Evolutionary conservation across 2,113 vertebrate species (phyloP).

Genomic region (Artemisiospiza belli): DNA sequence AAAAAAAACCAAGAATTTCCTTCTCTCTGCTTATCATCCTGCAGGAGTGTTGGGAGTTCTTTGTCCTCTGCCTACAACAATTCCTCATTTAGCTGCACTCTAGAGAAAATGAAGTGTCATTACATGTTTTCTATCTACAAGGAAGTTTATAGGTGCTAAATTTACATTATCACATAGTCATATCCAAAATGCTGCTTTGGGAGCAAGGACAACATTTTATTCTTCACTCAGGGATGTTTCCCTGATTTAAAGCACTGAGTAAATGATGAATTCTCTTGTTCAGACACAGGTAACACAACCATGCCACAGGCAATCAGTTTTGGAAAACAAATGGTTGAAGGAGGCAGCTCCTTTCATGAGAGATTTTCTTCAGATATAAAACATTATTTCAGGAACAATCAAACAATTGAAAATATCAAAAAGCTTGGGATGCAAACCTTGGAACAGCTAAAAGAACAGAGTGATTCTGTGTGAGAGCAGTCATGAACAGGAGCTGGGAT

Average conservation of each 20-base stretch:
- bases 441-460: neutral
- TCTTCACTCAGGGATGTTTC: neutral
- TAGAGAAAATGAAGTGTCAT: neutral
- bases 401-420: neutral
- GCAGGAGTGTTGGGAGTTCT: rapidly evolving
- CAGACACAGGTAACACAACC: slow-evolving; percentile 3
- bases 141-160: neutral
- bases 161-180: neutral
- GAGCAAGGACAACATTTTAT: neutral
- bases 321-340: slow-evolving; percentile 2
- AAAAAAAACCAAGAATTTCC: neutral
- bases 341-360: neutral
- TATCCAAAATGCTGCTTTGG: neutral
- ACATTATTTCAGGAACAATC: neutral
- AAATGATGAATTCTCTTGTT: neutral
- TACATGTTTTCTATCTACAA: neutral
- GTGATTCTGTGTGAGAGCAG: neutral
- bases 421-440: neutral
- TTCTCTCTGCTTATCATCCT: neutral
- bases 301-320: neutral
- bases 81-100: neutral
- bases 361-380: neutral
- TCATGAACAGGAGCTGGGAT: neutral
- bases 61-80: neutral
- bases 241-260: slow-evolving; percentile 9